phyloP scores from a whole-genome alignment of 2,797 vertebrate species.

The Sebastes iracundus region DNA sequence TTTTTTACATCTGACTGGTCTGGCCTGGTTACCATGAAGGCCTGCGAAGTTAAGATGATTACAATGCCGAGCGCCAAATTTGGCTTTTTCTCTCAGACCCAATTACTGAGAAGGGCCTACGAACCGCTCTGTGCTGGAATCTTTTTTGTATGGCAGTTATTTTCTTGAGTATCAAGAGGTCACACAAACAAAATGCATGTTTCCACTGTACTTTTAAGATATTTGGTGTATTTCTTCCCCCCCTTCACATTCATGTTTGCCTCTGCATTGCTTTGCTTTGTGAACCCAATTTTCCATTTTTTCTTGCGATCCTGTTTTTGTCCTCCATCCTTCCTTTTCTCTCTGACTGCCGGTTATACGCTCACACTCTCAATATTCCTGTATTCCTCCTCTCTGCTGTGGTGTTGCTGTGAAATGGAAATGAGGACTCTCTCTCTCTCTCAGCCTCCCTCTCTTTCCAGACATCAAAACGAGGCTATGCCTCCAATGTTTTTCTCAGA shows the following conservation, averaged over 20 bases:
- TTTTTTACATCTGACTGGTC: slow-evolving; percentile 43
- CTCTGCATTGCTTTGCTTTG: slow-evolving; percentile 31
- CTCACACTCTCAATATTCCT: slow-evolving; percentile 62
- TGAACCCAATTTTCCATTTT: slow-evolving; percentile 45
- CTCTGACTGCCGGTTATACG: slow-evolving; percentile 49
- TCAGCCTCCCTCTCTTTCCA: slow-evolving; percentile 73
- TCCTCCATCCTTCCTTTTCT: slow-evolving; percentile 33
- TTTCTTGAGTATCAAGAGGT: slow-evolving; percentile 22
- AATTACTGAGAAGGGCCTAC: slow-evolving; percentile 26
- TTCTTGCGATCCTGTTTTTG: slow-evolving; percentile 17
- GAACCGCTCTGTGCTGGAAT: slow-evolving; percentile 16
- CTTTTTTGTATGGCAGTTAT: slow-evolving; percentile 5
- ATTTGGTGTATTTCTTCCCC: not conserved
- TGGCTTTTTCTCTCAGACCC: slow-evolving; percentile 53
- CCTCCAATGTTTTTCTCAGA: slow-evolving; percentile 83
- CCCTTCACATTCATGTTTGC: slow-evolving; percentile 13
- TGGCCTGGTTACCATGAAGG: slow-evolving; percentile 66
- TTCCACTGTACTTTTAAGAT: slow-evolving; percentile 10
- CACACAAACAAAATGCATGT: slow-evolving; percentile 20
- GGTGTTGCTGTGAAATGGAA: slow-evolving; percentile 89
- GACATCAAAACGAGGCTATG: slow-evolving; percentile 88
- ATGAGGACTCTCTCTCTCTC: slow-evolving; percentile 82
- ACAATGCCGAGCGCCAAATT: slow-evolving; percentile 64
- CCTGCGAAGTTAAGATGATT: slow-evolving; percentile 72
- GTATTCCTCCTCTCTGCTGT: slow-evolving; percentile 64